phyloP scores from a whole-genome alignment of 2,797 vertebrate species.

The Prunella strophiata region DNA sequence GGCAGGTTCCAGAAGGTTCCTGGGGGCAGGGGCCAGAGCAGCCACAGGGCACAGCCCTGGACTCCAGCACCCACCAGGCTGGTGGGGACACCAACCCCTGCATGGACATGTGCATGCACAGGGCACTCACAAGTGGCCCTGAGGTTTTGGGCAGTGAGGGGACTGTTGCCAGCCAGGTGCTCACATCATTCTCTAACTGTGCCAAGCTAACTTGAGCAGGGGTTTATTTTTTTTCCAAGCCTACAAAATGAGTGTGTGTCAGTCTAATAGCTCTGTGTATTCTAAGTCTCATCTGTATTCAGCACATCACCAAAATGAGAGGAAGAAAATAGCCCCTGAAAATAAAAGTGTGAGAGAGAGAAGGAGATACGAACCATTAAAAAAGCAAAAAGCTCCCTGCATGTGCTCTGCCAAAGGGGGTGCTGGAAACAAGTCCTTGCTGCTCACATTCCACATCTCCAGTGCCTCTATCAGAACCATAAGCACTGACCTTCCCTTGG shows the following conservation, averaged over 20 bases:
- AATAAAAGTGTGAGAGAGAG: constrained; percentile 25
- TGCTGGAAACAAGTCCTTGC: neutral
- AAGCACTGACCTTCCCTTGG: neutral
- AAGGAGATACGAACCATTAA: neutral
- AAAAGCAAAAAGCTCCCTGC: constrained; percentile 15
- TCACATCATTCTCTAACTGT: neutral
- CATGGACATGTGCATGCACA: accelerated
- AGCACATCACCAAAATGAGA: neutral
- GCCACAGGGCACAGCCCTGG: neutral
- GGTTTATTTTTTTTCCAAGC: neutral
- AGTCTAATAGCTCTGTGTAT: neutral
- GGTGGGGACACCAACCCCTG: neutral
- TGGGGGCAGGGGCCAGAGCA: accelerated
- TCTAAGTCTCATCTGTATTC: constrained; percentile 46
- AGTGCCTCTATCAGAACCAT: neutral
- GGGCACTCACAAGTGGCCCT: accelerated
- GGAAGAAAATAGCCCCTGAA: constrained; percentile 52
- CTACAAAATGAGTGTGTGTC: neutral
- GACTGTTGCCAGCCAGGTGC: neutral
- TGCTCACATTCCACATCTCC: neutral
- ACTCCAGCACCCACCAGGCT: neutral
- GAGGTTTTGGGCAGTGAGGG: neutral
- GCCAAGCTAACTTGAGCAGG: neutral
- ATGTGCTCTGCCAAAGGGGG: neutral
- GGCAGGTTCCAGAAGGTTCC: neutral